Evolutionary conservation across 2,888 invertebrate species (phyloP).

Genomic region (Heterodera filipjevi): DNA sequence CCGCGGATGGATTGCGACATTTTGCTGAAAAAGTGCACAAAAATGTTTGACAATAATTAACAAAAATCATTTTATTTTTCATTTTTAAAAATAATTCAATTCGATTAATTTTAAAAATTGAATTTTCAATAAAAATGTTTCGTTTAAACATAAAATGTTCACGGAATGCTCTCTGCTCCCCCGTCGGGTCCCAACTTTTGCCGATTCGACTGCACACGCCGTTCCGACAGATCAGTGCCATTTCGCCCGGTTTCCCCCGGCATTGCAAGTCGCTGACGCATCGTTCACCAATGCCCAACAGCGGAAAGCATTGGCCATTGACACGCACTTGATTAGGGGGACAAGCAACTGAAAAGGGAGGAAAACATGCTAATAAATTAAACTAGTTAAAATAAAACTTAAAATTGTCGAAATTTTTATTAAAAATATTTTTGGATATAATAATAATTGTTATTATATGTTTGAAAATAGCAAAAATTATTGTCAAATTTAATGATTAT

Average conservation of each 20-base stretch:
- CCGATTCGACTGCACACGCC: conserved; percentile 32
- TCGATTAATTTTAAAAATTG: not conserved
- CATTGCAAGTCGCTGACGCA: conserved; percentile 51
- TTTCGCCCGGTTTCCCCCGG: conserved; percentile 24
- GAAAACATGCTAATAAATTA: not conserved
- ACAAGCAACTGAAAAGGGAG: conserved; percentile 34
- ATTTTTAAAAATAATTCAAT: not conserved
- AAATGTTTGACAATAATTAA: not conserved
- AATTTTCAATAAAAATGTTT: not conserved
- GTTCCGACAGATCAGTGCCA: conserved; percentile 33
- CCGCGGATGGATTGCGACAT: conserved; percentile 40
- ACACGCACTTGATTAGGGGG: conserved; percentile 38
- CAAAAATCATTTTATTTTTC: not conserved
- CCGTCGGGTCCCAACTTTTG: conserved; percentile 19
- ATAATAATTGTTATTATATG: too few species aligned
- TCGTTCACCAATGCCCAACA: conserved; percentile 41
- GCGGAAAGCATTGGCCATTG: conserved; percentile 50
- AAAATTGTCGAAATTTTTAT: conserved; percentile 1
- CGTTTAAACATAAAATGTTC: conserved; percentile 4
- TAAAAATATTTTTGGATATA: too few species aligned
- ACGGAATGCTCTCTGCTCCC: conserved; percentile 29
- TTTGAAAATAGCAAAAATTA: too few species aligned
- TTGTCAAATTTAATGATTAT: too few species aligned
- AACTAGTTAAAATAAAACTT: too few species aligned
- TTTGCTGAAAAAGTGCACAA: conserved; percentile 33